Conservation (phyloP, 2,888 invertebrate species). For the Eupeodes luniger region DNA sequence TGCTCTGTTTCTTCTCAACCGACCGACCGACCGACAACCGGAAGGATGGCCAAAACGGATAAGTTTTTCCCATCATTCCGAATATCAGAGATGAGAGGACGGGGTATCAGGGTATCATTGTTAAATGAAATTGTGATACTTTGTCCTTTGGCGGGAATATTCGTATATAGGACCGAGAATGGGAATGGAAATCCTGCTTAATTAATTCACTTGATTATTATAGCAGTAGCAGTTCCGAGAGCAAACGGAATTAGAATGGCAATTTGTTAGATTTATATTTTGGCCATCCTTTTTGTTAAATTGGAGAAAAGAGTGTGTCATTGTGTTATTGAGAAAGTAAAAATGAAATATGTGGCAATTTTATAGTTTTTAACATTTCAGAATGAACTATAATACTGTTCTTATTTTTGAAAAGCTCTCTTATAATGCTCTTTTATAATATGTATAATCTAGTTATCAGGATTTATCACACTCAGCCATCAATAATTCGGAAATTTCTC, state of each 20-base stretch:
- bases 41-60: constrained; percentile 37
- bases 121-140: constrained; percentile 19
- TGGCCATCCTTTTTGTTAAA: constrained; percentile 47
- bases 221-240: constrained; percentile 41
- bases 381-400: constrained; percentile 18
- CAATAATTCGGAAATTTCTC: constrained; percentile 85
- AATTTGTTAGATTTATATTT: constrained; percentile 72
- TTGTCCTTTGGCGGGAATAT: constrained; percentile 24
- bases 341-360: constrained; percentile 56
- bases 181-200: constrained; percentile 50
- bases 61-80: constrained; percentile 51
- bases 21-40: not conserved
- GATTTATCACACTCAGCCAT: constrained; percentile 90
- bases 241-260: constrained; percentile 55
- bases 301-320: constrained; percentile 46
- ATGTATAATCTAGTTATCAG: constrained; percentile 87
- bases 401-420: constrained; percentile 22
- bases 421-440: constrained; percentile 73
- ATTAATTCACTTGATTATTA: constrained; percentile 72
- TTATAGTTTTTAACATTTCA: constrained; percentile 22
- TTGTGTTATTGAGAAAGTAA: constrained; percentile 60
- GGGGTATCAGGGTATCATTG: not conserved
- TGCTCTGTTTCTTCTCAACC: constrained; percentile 45
- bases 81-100: too few relatives aligned
- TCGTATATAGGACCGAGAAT: not conserved